Base-by-base conservation (phyloP, 2,113 vertebrate genomes). In the Glaucomys volans region DNA sequence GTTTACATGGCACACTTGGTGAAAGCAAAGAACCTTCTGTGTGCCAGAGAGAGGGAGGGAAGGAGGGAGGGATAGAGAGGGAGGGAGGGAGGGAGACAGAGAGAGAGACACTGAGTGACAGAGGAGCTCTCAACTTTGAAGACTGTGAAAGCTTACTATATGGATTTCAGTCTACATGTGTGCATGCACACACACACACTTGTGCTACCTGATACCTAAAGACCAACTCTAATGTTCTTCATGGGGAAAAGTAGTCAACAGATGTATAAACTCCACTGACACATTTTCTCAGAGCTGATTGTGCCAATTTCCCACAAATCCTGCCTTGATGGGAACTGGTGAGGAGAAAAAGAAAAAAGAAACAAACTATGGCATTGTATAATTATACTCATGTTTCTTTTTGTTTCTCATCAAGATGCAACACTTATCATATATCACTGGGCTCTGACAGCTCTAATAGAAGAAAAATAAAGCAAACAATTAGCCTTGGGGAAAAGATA, bases 391-490 rank as follows among this genome's bases (percentile, higher is more conserved):
- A 96, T 24, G 66, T 54, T 93, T 95, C 62, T 82, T 96, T 96
- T 95, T 95, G 90, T 90, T 94, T 96, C 67, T 95, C 93, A 96
- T 96, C 82, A 88, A 86, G 77, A 96, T 71, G 67, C 57, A 91
- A 81, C 57, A 37, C 77, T 94, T 87, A 82, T 44, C 67, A 57
- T 94, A 94, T 81, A 96, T 96, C 88, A 96, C 52, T 91, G 30
- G 90, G 87, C n/a, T 82, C 72, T 94, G 90, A 96, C 42, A 97
- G 91, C 12, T 47, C 42, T 91, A 93, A 93, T 83, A 83, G 52
- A 92, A 87, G 72, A 66, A 92, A 95, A 87, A 93, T 79, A 94
- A 94, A 71, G 50, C 67, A 96, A 97, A 97, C 92, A 96, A 95
- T 95, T 97, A 92, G 81, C 87, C 84, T 88, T 83, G 76, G 54